Percentiles rank a stretch among this genome's conserved stretches.
Conservation (phyloP, 2,113 vertebrate genomes). For the Ailurus styani region DNA sequence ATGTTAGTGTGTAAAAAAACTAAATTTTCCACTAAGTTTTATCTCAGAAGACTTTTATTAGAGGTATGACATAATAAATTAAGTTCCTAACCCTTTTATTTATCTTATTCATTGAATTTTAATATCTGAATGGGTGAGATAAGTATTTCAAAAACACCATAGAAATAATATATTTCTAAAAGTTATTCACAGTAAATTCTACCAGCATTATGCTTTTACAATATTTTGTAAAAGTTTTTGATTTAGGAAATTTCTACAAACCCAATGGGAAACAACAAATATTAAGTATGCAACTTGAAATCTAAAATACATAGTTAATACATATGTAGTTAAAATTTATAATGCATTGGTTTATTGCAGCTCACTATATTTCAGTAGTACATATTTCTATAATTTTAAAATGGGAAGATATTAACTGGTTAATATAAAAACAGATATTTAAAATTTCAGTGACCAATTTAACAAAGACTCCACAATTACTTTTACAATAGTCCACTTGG, state of each 20-base stretch:
- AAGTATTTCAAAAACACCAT: background rate
- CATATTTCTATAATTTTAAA: background rate
- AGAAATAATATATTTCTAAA: background rate
- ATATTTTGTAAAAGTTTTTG: background rate
- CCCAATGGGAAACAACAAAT: background rate
- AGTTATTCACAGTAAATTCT: background rate
- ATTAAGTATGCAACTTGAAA: background rate
- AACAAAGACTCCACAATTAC: background rate
- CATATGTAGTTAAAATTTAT: background rate
- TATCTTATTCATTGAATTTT: background rate
- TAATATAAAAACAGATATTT: background rate
- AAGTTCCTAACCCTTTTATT: background rate
- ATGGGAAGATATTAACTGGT: background rate
- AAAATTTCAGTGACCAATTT: background rate
- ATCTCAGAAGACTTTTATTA: background rate
- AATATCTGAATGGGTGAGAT: background rate
- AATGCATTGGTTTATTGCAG: background rate
- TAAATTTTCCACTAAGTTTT: background rate
- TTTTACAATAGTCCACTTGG: background rate
- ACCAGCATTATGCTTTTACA: background rate
- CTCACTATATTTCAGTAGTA: background rate
- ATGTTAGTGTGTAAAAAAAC: background rate
- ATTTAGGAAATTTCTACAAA: background rate
- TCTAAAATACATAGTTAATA: background rate
- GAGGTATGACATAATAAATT: background rate